Percentiles rank a stretch among this genome's conserved stretches.
Conservation (phyloP, 2,888 invertebrate species). For the Perizoma flavofasciatum region DNA sequence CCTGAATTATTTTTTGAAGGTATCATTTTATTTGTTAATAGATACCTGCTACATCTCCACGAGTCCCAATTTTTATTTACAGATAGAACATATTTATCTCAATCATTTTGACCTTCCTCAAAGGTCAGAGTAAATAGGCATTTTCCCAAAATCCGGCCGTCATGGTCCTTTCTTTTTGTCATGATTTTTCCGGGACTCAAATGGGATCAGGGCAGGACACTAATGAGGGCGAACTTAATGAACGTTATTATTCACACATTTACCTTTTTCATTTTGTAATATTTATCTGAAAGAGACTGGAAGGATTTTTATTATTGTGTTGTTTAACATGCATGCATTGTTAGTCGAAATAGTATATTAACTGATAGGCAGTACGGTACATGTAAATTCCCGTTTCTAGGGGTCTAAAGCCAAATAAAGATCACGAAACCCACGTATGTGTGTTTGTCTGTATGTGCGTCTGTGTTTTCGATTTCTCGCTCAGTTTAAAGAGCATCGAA, state of each 20-base stretch:
- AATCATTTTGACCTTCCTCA: slow-evolving; percentile 34
- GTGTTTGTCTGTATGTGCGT: too few species aligned
- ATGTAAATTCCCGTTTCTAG: too few species aligned
- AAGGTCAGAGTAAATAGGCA: slow-evolving; percentile 36
- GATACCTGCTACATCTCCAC: slow-evolving; percentile 7
- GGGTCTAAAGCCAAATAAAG: too few species aligned
- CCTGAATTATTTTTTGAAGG: too few species aligned
- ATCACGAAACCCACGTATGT: too few species aligned
- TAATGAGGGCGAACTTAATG: slow-evolving; percentile 45
- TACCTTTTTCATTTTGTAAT: slow-evolving; percentile 22
- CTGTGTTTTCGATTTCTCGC: too few species aligned
- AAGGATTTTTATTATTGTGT: background rate
- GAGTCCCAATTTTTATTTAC: slow-evolving; percentile 25
- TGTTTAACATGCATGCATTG: background rate
- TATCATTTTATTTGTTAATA: background rate
- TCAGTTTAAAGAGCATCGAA: too few species aligned
- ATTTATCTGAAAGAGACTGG: background rate
- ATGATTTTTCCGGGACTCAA: slow-evolving; percentile 40
- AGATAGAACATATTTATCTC: slow-evolving; percentile 34
- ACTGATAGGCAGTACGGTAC: too few species aligned
- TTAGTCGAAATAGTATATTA: too few species aligned
- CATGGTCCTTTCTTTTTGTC: slow-evolving; percentile 37
- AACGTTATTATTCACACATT: slow-evolving; percentile 43
- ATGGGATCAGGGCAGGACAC: slow-evolving; percentile 32
- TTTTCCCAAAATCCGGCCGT: slow-evolving; percentile 33